phyloP scores from a whole-genome alignment of 1,140 invertebrate species.

The Caenorhabditis tropicalis region DNA sequence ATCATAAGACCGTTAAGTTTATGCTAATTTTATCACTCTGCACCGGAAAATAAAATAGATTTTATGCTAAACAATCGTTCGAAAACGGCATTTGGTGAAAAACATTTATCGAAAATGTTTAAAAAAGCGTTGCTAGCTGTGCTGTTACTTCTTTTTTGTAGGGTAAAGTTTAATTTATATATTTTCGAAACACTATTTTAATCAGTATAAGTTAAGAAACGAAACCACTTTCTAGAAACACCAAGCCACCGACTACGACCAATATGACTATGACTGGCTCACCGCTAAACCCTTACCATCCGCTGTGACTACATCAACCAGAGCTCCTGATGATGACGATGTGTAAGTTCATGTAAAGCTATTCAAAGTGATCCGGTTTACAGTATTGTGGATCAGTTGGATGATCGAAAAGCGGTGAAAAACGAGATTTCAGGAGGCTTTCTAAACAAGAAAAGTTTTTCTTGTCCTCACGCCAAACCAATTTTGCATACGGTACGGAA shows the following conservation, averaged over 20 bases:
- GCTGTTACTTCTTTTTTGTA: background rate
- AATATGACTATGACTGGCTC: conserved; percentile 32
- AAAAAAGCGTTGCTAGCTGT: background rate
- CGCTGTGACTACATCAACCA: background rate
- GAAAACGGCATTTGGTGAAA: too few species aligned
- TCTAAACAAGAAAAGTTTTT: conserved; percentile 56
- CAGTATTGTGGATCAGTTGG: conserved; percentile 1
- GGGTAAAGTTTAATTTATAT: too few species aligned
- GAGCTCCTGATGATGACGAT: conserved; percentile 13
- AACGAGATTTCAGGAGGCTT: conserved; percentile 48
- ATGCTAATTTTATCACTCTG: too few species aligned
- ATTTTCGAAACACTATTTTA: background rate
- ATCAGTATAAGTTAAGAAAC: too few species aligned
- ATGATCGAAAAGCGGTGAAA: background rate
- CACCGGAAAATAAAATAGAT: too few species aligned
- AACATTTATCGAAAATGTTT: background rate
- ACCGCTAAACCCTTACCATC: background rate
- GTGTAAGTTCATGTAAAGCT: background rate
- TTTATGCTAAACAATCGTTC: too few species aligned
- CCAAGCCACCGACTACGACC: conserved; percentile 8
- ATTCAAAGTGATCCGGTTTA: background rate
- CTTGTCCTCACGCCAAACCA: conserved; percentile 61
- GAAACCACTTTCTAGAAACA: background rate
- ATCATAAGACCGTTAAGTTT: too few species aligned
- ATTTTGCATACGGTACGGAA: conserved; percentile 57